A percentile compares a stretch with the other conserved stretches of the same genome.
phyloP scores from a whole-genome alignment of 2,113 vertebrate species.

The Cyanoderma ruficeps region DNA sequence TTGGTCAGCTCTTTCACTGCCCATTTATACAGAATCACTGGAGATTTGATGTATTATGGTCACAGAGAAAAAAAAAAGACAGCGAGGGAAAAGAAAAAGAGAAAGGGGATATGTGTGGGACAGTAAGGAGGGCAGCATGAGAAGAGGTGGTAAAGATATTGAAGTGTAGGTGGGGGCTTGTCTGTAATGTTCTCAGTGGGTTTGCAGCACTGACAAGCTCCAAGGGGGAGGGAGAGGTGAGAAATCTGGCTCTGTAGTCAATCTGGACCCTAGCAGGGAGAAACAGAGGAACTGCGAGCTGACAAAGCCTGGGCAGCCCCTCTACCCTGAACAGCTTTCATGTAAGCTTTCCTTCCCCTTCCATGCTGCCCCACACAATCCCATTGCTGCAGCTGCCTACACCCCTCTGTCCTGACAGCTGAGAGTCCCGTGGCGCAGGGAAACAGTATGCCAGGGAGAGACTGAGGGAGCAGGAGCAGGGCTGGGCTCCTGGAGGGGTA shows the following conservation, averaged over 20 bases:
- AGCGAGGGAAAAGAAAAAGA: background rate
- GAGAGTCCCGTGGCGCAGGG: rapidly evolving
- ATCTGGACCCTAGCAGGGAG: background rate
- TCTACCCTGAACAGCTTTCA: background rate
- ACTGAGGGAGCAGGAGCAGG: background rate
- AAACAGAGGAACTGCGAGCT: background rate
- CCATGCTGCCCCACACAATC: background rate
- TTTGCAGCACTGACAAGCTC: background rate
- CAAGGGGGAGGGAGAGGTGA: background rate
- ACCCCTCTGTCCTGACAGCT: background rate
- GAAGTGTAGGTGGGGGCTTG: background rate
- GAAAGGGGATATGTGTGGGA: background rate
- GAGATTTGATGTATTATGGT: background rate
- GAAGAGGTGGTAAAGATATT: background rate
- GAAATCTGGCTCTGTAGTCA: background rate
- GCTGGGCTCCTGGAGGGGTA: background rate
- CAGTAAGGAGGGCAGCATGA: background rate
- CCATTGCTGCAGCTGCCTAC: background rate
- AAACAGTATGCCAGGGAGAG: background rate
- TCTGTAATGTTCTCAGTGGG: background rate
- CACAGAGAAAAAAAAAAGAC: background rate
- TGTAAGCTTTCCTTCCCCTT: background rate
- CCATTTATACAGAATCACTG: background rate
- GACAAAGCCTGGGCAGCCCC: background rate
- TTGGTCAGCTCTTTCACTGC: background rate